Evolutionary conservation across 2,888 invertebrate species (phyloP), one percentile per base, ranked within the genome.

Genomic region (Scelioninae gen. 2): DNA sequence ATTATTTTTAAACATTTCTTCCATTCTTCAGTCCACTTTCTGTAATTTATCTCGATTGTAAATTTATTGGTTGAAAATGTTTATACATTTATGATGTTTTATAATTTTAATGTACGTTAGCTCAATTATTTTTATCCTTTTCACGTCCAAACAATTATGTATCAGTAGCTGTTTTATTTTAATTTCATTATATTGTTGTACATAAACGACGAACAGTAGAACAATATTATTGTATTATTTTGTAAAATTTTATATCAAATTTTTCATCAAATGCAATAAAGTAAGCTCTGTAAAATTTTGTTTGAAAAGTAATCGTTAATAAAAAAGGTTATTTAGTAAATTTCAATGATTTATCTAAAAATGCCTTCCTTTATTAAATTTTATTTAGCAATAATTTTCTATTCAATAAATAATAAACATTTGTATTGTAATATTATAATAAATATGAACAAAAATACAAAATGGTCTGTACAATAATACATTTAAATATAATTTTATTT

Each of bases 191-290:
- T 50, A 45, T 28, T 53, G 35, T 61, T 69, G 69, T 69, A 61
- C 45, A 69, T 69, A 61, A 53, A 33, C 55, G 55, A 63, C 61
- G 46, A 63, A 70, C 18, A 48, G 55, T 63, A 70, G 55, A 55
- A 55, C 46, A 61, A 70, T 48, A 55, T 70, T 63, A 70, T 41
- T 69, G 55, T 70, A 63, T 70, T 70, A 63, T 55, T 70, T 70
- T 63, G 18, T 57, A 70, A 55, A 63, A 63, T 70, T 70, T 70
- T 63, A 63, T 70, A 63, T 53, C 25, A 61, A 48, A 31, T 50
- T 63, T 70, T 70, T 63, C 63, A 61, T 69, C 46, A 69, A 63
- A 57, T n/a, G 68, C 60, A 68, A 63, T 70, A 53, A 70, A 37
- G 9, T 57, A 68, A 48, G 25, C 50, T 57, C 53, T 57, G 57